Conservation (phyloP, 2,888 invertebrate genomes). For the Macropis europaea region DNA sequence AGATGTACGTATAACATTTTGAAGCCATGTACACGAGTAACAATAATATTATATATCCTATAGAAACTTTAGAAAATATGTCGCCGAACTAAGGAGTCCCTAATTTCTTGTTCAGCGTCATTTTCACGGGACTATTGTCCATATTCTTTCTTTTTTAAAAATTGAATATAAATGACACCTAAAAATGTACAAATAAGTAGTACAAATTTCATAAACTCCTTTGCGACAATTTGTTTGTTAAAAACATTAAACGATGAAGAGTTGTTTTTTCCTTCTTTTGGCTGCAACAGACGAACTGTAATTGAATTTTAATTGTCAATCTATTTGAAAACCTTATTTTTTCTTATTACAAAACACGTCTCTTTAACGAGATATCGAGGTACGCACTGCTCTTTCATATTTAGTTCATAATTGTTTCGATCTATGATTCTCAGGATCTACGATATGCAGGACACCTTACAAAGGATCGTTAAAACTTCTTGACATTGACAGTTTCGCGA, state of each 20-base stretch:
- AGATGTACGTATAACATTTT: slow-evolving; percentile 23
- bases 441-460: slow-evolving; percentile 10
- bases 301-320: no score
- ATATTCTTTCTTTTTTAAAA: no score
- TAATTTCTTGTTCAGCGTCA: no score
- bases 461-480: not conserved
- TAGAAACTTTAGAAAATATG: slow-evolving; percentile 47
- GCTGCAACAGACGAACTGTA: no score
- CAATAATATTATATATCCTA: slow-evolving; percentile 13
- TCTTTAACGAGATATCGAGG: slow-evolving; percentile 34
- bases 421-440: not conserved
- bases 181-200: no score
- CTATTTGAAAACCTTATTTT: no score
- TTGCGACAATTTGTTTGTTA: no score
- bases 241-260: no score
- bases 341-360: no score
- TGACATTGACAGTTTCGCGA: not conserved
- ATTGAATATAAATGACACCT: no score
- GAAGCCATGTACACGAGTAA: slow-evolving; percentile 23
- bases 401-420: slow-evolving; percentile 10
- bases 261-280: no score
- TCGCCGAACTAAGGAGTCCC: slow-evolving; percentile 29
- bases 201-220: not conserved
- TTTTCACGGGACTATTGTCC: no score
- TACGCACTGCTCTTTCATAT: slow-evolving; percentile 23